Base-by-base conservation (phyloP, 2,888 invertebrate species). In the Scrobipalpa atriplicella region DNA sequence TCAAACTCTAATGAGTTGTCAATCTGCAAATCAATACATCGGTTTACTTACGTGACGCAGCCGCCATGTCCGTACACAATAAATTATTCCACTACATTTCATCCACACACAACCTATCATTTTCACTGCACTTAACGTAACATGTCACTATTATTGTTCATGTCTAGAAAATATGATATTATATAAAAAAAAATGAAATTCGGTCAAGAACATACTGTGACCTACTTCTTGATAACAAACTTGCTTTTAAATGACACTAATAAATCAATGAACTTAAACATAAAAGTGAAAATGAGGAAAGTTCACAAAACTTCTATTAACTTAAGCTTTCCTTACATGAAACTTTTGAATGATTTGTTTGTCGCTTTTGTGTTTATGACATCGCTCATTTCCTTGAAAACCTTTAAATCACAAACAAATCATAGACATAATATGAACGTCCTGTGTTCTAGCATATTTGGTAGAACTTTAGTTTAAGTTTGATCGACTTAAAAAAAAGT, bases 121-220 rank as follows among this genome's bases (percentile, higher is more conserved):
- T 63, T 62, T 38, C 66, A 66, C 62, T 66, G 66, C 66, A 66
- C 66, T 63, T 66, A 66, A 29, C 41, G 16, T 60, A 38, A 58
- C 58, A 7, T 29, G 38, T 16, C 58, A 58, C 58, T 16, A 16
- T 58, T 58, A 58, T 16, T 38, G 9, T 58, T 58, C n/a, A 9
- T 9, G 19, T 13, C 21, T 19, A 2, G 10, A 19, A 9, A 54
- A 10, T 21, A 56, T 11, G 21, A 29, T 56, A 29, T 21, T 16
- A 16, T 47, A 47, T n/a, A 47, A 47, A 47, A 47, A 43, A 7
- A 47, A 3, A 47, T n/a, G 11, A 11, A 56, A 21, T 29, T 11
- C 29, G 54, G 54, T 29, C 54, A 56, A 21, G 54, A 56, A 29
- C 54, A 56, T 13, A 56, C 21, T 21, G 54, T 13, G 54, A 56